A percentile compares a stretch with the other conserved stretches of the same genome.
These are phyloP conservation scores for Euwallacea similis DNA, from an alignment of 1,140 invertebrate genomes.

Conservation along the genomic window DNA sequence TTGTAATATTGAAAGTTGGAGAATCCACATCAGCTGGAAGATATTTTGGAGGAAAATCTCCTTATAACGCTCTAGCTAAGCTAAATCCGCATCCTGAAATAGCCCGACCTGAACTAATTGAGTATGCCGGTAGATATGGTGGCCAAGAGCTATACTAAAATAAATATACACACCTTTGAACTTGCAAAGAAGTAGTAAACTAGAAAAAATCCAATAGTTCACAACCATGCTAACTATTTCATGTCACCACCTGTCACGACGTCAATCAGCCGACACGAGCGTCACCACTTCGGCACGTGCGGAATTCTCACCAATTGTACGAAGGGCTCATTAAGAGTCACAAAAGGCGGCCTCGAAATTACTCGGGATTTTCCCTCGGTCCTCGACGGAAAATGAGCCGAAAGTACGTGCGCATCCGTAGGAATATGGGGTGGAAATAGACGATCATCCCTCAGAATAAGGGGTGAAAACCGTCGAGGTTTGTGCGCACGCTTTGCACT, in stretches of 20 bases:
- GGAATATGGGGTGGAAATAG: slow-evolving; percentile 27
- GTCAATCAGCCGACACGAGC: neutral
- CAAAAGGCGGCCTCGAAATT: slow-evolving; percentile 14
- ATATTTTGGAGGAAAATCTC: too few relatives aligned
- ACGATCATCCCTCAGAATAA: slow-evolving; percentile 18
- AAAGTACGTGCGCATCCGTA: slow-evolving; percentile 25
- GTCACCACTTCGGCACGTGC: slow-evolving; percentile 16
- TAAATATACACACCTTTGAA: slow-evolving; percentile 22
- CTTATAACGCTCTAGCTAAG: too few relatives aligned
- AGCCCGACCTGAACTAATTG: too few relatives aligned
- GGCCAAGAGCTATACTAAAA: too few relatives aligned
- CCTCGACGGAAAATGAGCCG: slow-evolving; percentile 11
- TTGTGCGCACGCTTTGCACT: slow-evolving; percentile 30
- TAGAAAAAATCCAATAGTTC: slow-evolving; percentile 9
- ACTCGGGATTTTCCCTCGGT: slow-evolving; percentile 16
- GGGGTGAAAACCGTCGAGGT: slow-evolving; percentile 4
- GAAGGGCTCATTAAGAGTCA: slow-evolving; percentile 9
- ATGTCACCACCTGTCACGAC: slow-evolving; percentile 11
- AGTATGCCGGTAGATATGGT: too few relatives aligned
- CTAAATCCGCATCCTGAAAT: too few relatives aligned
- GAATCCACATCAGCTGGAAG: too few relatives aligned
- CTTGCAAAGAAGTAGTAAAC: slow-evolving; percentile 7
- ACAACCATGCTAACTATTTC: slow-evolving; percentile 28
- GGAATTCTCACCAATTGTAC: slow-evolving; percentile 20
- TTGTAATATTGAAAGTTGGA: too few relatives aligned